Evolutionary conservation across 2,797 vertebrate genomes (phyloP), one percentile per base, ranked within the genome.

Genomic region (Sternotherus odoratus): DNA sequence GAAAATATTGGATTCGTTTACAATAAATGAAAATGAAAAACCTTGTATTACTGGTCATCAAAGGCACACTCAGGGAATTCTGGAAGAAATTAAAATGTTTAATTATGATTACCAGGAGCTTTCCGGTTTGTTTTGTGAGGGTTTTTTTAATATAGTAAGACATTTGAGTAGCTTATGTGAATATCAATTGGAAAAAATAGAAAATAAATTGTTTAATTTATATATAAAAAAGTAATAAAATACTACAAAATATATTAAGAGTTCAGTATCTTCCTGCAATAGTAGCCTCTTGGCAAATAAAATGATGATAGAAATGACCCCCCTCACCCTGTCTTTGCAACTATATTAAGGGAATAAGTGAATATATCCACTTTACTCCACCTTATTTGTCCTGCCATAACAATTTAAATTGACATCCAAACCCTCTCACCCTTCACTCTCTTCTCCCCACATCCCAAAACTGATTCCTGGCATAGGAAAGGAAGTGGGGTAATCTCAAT

Each of bases 41-140:
- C 51, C 49, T 39, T 86, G 33, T 83, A 86, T 93, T 93, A 78
- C 26, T 83, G 6, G 83, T 56, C 23, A 94, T 96, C 33, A 93
- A 72, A 93, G 19, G 82, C 85, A 87, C 17, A 49, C n/a, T 90
- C 23, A 36, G 30, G 19, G 49, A 94, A 83, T 69, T 92, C 6
- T 72, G 5, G 60, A 80, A 87, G 50, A 93, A 94, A 93, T 90
- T 48, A 84, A 74, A 46, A 83, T 92, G 11, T 85, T 95, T 88
- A 88, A 94, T 95, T 94, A 33, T 19, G 48, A 63, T 83, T 46
- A 91, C 82, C 77, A 87, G 5, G 26, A 91, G 49, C 12, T 4
- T 84, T 83, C 46, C 43, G 92, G n/a, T 83, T 95, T 96, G 48
- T 8, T 95, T 85, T 72, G 19, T 83, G 39, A 91, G 26, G 48